Evolutionary conservation across 2,113 vertebrate genomes (phyloP).

Genomic region (Fukomys damarensis): DNA sequence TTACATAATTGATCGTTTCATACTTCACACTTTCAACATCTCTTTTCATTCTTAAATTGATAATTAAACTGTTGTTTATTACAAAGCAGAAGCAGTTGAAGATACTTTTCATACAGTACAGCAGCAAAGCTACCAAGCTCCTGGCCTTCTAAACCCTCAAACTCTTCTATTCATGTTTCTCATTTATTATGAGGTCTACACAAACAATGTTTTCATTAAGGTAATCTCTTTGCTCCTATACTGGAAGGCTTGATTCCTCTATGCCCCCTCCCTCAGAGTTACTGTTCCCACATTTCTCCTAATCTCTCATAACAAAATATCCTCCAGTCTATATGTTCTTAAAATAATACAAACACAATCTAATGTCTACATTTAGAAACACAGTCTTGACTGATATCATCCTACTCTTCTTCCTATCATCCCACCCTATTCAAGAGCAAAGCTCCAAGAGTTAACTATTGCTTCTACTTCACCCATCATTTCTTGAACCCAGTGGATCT

Average conservation of each 20-base stretch:
- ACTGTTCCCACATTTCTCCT: neutral
- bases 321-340: neutral
- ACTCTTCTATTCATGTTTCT: neutral
- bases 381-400: neutral
- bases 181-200: neutral
- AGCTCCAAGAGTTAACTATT: neutral
- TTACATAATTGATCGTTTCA: neutral
- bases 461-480: neutral
- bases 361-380: neutral
- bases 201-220: neutral
- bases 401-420: neutral
- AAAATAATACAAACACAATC: neutral
- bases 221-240: rapidly evolving
- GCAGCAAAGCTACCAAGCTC: neutral
- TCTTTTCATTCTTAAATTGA: neutral
- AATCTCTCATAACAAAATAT: neutral
- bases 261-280: too few relatives aligned
- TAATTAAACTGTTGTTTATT: neutral
- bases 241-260: neutral
- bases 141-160: neutral
- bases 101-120: neutral
- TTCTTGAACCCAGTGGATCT: neutral
- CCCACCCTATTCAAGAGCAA: neutral
- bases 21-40: neutral
- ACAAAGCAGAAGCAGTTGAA: neutral